These are phyloP conservation scores for Nothocercus nigrocapillus DNA, from an alignment of 2,113 vertebrate genomes.

Conservation along the genomic window DNA sequence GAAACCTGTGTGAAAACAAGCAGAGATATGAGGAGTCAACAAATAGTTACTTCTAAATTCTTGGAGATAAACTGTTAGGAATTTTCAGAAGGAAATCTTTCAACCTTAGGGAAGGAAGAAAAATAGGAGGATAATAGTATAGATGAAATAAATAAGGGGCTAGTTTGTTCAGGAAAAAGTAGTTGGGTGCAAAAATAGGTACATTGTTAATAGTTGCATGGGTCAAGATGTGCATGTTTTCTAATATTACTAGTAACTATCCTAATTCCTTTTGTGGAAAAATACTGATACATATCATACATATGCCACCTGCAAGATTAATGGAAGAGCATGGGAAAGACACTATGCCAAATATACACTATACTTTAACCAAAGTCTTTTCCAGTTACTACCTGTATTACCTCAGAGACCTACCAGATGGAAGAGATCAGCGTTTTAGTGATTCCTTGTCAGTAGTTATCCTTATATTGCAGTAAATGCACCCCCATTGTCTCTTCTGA, in stretches of 20 bases:
- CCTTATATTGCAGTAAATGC: not conserved
- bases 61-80: not conserved
- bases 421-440: not conserved
- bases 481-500: not conserved
- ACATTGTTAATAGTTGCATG: not conserved
- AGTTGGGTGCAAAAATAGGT: not conserved
- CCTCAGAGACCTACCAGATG: not conserved
- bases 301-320: not conserved
- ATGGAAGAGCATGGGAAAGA: not conserved
- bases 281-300: not conserved
- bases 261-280: not conserved
- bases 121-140: not conserved
- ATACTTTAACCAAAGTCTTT: not conserved
- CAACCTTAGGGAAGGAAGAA: not conserved
- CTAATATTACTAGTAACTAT: fast-evolving
- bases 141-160: not conserved
- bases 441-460: not conserved
- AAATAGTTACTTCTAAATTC: not conserved
- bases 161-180: not conserved
- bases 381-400: not conserved
- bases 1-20: not conserved
- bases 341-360: not conserved
- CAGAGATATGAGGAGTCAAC: not conserved
- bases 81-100: not conserved
- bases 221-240: not conserved